Evolutionary conservation across 2,797 vertebrate species (phyloP).

Genomic region (Gouania willdenowi): DNA sequence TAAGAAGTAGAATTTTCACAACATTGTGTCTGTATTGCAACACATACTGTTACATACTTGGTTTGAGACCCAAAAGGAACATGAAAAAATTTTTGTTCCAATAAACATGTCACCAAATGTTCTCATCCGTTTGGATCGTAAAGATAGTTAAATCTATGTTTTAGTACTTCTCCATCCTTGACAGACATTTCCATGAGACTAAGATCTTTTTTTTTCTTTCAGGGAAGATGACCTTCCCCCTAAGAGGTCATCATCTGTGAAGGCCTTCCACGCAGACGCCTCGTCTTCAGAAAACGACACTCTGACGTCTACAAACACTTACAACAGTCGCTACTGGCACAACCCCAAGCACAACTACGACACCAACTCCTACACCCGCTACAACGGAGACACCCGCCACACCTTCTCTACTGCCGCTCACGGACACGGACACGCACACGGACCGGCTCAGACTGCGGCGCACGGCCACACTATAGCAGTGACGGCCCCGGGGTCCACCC

Average conservation of each 20-base stretch:
- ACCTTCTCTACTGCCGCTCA: slow-evolving; percentile 77
- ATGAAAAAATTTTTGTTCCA: no score
- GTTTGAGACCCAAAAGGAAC: no score
- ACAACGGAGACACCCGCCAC: slow-evolving; percentile 86
- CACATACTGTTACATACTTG: no score
- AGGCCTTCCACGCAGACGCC: slow-evolving; percentile 90
- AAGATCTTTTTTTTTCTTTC: slow-evolving; percentile 12
- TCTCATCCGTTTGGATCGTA: no score
- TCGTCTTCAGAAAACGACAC: slow-evolving; percentile 97
- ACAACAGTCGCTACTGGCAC: slow-evolving; percentile 95
- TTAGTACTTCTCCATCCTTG: no score
- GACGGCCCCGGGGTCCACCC: slow-evolving; percentile 70
- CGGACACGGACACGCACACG: slow-evolving; percentile 33
- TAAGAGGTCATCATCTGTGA: slow-evolving; percentile 82
- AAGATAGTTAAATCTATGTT: no score
- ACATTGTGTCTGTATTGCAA: no score
- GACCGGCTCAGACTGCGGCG: slow-evolving; percentile 54
- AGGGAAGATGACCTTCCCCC: slow-evolving; percentile 98
- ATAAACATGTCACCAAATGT: no score
- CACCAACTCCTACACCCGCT: slow-evolving; percentile 86
- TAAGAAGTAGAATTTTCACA: no score
- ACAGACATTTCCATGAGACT: no score
- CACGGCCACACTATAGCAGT: slow-evolving; percentile 62
- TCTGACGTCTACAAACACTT: slow-evolving; percentile 94
- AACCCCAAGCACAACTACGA: slow-evolving; percentile 85